A percentile compares a stretch with the other conserved stretches of the same genome.
Evolutionary conservation across 2,888 invertebrate genomes (phyloP).

Genomic region (Emmelina monodactyla): DNA sequence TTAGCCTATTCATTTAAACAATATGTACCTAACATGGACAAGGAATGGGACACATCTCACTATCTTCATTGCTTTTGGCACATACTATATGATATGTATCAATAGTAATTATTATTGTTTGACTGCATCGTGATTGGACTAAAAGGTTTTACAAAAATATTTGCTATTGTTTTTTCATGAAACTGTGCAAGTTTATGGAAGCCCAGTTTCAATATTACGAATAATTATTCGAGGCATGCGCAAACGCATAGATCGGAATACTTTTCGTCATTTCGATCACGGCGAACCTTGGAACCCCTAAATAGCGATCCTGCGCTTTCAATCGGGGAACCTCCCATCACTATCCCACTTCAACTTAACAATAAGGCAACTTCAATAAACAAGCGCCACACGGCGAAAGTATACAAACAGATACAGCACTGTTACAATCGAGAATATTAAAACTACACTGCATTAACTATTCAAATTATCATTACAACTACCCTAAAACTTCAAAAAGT

Average conservation of each 20-base stretch:
- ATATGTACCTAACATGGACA: background rate
- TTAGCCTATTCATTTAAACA: background rate
- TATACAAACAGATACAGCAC: constrained; percentile 5
- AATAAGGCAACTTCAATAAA: background rate
- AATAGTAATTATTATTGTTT: constrained; percentile 7
- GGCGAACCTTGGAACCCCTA: background rate
- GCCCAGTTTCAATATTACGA: constrained; percentile 18
- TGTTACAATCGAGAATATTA: constrained; percentile 28
- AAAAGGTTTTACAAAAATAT: background rate
- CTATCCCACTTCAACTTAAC: background rate
- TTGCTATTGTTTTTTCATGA: background rate
- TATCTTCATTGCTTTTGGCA: constrained; percentile 35
- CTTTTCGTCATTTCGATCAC: background rate
- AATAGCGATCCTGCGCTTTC: background rate
- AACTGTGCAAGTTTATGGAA: constrained; percentile 21
- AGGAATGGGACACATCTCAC: constrained; percentile 36
- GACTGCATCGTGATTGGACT: background rate
- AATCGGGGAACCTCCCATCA: background rate
- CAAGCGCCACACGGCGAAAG: background rate
- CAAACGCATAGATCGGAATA: background rate
- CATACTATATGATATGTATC: constrained; percentile 44
- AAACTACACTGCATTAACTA: constrained; percentile 21
- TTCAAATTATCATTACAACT: background rate
- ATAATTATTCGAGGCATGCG: constrained; percentile 11
- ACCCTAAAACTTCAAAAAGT: constrained; percentile 33